Evolutionary conservation across 2,888 invertebrate genomes (phyloP), one percentile per base, ranked within the genome.

Genomic region (Neuroscelio doddi): DNA sequence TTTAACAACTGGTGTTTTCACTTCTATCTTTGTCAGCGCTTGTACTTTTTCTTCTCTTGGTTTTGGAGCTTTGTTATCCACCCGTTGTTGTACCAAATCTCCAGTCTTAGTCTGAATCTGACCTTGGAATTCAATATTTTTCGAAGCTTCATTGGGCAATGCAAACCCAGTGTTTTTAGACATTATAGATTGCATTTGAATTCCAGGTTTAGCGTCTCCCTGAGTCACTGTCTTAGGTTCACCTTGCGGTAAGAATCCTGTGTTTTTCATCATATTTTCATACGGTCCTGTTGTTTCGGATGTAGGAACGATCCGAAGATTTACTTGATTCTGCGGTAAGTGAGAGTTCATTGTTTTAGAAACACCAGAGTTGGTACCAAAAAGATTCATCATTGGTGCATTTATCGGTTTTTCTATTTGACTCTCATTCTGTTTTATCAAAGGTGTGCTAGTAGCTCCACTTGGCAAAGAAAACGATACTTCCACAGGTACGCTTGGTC

Each of bases 381-480:
- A 77, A 7, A 78, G 55, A 55, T 70, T 76, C 10, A 65, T 24
- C 1, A 56, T 9, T 0, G 63, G 36, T 16, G 49, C 15, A 8
- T 67, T 47, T 36, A 70, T 66, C 2, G 69, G 49, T 14, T 71
- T 69, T 36, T 75, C 72, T 2, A 47, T 38, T 1, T 4, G 41
- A 7, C 32, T 14, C n/a, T 47, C 56, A 2, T 53, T 51, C 26
- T 72, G 76, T 52, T 79, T 81, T 0, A 71, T 36, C 1, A 74
- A 58, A 1, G 82, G 80, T 5, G 83, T 81, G 47, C 82, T 83
- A 1, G 81, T 80, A 3, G 68, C 65, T 21, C 61, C 70, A 14
- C 49, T 61, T 3, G 71, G 68, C 17, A 77, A 52, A 27, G 56
- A 69, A 44, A 82, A 78, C 0, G 81, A 77, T 1, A 77, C 65